phyloP scores from a whole-genome alignment of 2,797 vertebrate species.

The Scomberomorus guttatus region DNA sequence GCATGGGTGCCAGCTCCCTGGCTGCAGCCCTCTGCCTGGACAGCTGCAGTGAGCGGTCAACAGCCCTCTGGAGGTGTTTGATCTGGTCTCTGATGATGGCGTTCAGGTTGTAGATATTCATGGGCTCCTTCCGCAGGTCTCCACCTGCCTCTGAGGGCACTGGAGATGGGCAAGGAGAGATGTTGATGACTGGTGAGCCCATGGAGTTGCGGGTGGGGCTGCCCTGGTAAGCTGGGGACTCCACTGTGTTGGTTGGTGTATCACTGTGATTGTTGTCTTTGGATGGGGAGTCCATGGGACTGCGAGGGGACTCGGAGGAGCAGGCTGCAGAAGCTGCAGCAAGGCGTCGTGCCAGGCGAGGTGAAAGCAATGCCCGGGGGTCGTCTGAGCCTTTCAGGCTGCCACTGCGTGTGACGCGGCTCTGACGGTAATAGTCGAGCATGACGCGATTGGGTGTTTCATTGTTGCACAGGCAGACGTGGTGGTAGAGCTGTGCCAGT shows the following conservation, averaged over 20 bases:
- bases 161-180: constrained; percentile 88
- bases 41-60: constrained; percentile 95
- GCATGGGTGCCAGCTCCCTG: constrained; percentile 92
- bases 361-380: constrained; percentile 92
- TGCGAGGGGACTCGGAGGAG: constrained; percentile 85
- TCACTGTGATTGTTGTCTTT: constrained; percentile 85
- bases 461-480: constrained; percentile 98
- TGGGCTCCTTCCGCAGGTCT: constrained; percentile 97
- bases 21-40: constrained; percentile 95
- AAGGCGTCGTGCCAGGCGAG: constrained; percentile 91
- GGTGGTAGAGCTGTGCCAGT: constrained; percentile 97
- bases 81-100: constrained; percentile 99
- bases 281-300: constrained; percentile 88
- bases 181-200: constrained; percentile 88
- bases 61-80: constrained; percentile 97
- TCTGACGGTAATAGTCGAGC: constrained; percentile 99
- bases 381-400: constrained; percentile 96
- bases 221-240: constrained; percentile 75
- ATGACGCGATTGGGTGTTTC: constrained; percentile 98
- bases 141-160: constrained; percentile 87
- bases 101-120: constrained; percentile 99
- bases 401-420: constrained; percentile 92
- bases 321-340: constrained; percentile 85
- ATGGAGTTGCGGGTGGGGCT: constrained; percentile 89
- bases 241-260: constrained; percentile 27